Percentiles rank a stretch among this genome's conserved stretches.
Evolutionary conservation across 2,797 vertebrate species (phyloP).

Genomic region (Malurus leucopterus): DNA sequence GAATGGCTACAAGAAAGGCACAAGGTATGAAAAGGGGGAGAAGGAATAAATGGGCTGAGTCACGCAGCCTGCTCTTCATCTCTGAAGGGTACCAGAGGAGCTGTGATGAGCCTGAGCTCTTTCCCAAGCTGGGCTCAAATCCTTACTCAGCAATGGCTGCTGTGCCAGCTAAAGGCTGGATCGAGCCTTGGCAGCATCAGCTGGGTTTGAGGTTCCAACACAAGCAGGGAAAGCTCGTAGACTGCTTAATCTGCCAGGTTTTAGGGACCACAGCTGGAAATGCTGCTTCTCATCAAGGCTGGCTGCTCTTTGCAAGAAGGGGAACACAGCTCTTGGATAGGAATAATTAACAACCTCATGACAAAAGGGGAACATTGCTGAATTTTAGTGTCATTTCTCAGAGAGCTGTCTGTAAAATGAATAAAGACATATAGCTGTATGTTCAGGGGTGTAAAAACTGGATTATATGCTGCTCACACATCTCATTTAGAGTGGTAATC

Average conservation of each 20-base stretch:
- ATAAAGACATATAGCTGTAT: accelerated
- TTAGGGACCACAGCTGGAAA: not conserved
- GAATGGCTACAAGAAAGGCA: too few species aligned
- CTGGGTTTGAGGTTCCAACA: accelerated
- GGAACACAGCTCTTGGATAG: not conserved
- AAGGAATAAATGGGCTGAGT: not conserved
- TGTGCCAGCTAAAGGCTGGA: not conserved
- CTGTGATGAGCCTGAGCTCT: accelerated
- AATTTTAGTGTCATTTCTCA: accelerated
- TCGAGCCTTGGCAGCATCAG: not conserved
- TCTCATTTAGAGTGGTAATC: accelerated
- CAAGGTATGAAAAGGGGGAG: not conserved
- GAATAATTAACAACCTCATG: too few species aligned
- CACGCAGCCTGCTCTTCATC: accelerated
- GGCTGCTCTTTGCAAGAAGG: not conserved
- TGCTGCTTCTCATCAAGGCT: accelerated
- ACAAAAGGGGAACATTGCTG: not conserved
- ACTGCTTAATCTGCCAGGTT: accelerated
- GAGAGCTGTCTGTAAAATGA: not conserved
- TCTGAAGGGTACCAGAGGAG: not conserved
- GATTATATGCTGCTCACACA: accelerated
- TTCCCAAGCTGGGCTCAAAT: not conserved
- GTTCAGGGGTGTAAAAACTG: not conserved
- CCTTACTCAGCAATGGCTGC: accelerated
- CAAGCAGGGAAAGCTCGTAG: accelerated